Evolutionary conservation across 2,797 vertebrate genomes (phyloP).

Genomic region (Acipenser oxyrinchus): DNA sequence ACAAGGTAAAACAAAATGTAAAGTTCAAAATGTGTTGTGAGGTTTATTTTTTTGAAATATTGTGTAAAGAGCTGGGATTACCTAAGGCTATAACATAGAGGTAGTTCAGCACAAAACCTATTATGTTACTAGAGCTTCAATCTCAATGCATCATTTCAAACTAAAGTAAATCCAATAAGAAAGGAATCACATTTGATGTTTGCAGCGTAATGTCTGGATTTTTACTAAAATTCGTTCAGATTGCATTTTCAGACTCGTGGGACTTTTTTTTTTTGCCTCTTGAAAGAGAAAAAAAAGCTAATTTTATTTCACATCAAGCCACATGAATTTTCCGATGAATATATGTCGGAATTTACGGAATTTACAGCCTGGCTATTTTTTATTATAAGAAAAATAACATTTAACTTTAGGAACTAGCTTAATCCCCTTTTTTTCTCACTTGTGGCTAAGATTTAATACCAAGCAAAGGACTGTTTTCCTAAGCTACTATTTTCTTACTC

Average conservation of each 20-base stretch:
- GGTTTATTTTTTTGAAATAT: conserved; percentile 34
- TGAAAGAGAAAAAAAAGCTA: conserved; percentile 7
- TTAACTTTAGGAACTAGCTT: not conserved
- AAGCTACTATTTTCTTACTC: too few relatives aligned
- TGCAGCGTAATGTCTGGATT: conserved; percentile 2
- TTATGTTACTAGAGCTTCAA: conserved; percentile 25
- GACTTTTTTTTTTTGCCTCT: not conserved
- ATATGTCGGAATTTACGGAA: not conserved
- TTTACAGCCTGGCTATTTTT: not conserved
- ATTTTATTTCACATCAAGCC: not conserved
- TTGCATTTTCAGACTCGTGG: not conserved
- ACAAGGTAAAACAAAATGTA: conserved; percentile 19
- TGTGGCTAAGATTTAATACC: conserved; percentile 12
- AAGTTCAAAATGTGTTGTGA: conserved; percentile 29
- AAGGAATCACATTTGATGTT: conserved; percentile 2
- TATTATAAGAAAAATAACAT: not conserved
- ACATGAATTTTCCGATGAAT: conserved; percentile 2
- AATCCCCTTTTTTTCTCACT: conserved; percentile 1
- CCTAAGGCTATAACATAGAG: conserved; percentile 36
- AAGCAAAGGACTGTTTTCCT: too few relatives aligned
- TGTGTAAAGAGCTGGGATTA: conserved; percentile 38
- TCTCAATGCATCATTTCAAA: conserved; percentile 32
- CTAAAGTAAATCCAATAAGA: conserved; percentile 8
- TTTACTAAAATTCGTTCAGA: not conserved
- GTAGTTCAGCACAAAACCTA: conserved; percentile 31